phyloP scores from a whole-genome alignment of 2,888 invertebrate genomes.

The Aleiodes testaceus region DNA sequence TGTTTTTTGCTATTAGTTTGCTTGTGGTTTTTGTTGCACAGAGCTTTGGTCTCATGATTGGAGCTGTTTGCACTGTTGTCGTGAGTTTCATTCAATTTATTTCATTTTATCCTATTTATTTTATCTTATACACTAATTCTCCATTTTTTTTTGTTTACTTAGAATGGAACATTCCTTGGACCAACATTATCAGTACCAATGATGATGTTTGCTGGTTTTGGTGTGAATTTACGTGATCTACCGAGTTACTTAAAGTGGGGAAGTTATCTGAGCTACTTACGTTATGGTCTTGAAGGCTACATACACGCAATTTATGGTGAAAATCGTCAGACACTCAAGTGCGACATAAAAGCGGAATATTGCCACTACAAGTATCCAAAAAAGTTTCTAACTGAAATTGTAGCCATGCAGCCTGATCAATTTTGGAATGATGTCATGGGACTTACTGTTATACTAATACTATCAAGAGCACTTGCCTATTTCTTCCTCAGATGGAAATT shows the following conservation, averaged over 20 bases:
- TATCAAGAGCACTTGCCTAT: conserved; percentile 81
- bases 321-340: conserved; percentile 83
- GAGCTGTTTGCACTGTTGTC: conserved; percentile 89
- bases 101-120: background rate
- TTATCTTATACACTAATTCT: background rate
- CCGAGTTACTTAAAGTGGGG: conserved; percentile 93
- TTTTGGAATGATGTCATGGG: conserved; percentile 89
- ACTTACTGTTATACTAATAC: conserved; percentile 79
- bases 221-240: conserved; percentile 90
- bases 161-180: conserved; percentile 97
- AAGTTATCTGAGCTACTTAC: conserved; percentile 90
- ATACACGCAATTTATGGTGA: conserved; percentile 89
- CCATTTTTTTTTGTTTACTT: conserved; percentile 55
- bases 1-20: conserved; percentile 89
- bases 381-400: conserved; percentile 75
- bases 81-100: conserved; percentile 76
- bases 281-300: conserved; percentile 91
- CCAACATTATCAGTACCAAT: conserved; percentile 94
- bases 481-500: conserved; percentile 86
- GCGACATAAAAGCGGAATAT: conserved; percentile 77
- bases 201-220: conserved; percentile 98
- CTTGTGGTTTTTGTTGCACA: conserved; percentile 92
- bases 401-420: conserved; percentile 83
- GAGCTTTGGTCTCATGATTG: conserved; percentile 93
- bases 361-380: conserved; percentile 89